phyloP scores from a whole-genome alignment of 2,113 vertebrate genomes.

The Chloropsis cyanopogon region DNA sequence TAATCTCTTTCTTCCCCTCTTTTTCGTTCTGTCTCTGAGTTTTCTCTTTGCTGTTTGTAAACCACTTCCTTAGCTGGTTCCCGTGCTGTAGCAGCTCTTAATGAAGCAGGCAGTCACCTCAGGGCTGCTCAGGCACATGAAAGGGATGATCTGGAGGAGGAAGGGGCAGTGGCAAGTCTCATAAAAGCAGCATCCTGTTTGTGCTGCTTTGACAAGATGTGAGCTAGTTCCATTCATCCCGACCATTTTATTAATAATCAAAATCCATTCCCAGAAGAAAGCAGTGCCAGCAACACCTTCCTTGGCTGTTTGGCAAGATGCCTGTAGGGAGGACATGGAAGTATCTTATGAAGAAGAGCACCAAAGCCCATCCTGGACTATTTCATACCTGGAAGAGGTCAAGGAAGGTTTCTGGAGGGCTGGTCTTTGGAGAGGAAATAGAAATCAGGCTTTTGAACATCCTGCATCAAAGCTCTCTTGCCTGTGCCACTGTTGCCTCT shows the following conservation, averaged over 20 bases:
- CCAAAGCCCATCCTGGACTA: background rate
- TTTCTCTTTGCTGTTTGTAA: slow-evolving; percentile 8
- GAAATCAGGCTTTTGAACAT: slow-evolving; percentile 33
- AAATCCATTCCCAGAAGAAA: slow-evolving; percentile 9
- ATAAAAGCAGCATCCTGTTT: slow-evolving; percentile 13
- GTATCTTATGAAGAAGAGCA: background rate
- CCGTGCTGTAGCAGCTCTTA: background rate
- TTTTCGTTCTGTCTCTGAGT: background rate
- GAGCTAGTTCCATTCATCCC: background rate
- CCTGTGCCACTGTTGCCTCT: background rate
- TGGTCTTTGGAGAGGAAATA: background rate
- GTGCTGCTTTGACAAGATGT: background rate
- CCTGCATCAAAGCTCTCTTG: slow-evolving; percentile 27
- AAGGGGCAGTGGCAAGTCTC: background rate
- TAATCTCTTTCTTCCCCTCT: background rate
- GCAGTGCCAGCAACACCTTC: background rate
- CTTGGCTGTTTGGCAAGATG: background rate
- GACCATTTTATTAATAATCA: background rate
- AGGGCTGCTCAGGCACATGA: background rate
- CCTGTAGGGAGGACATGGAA: background rate
- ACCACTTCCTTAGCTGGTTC: background rate
- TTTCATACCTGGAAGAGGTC: slow-evolving; percentile 6
- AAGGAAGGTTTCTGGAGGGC: background rate
- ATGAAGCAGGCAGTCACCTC: background rate
- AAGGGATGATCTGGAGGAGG: background rate